Conservation (phyloP, 2,797 vertebrate genomes). For the Muscicapa striata region DNA sequence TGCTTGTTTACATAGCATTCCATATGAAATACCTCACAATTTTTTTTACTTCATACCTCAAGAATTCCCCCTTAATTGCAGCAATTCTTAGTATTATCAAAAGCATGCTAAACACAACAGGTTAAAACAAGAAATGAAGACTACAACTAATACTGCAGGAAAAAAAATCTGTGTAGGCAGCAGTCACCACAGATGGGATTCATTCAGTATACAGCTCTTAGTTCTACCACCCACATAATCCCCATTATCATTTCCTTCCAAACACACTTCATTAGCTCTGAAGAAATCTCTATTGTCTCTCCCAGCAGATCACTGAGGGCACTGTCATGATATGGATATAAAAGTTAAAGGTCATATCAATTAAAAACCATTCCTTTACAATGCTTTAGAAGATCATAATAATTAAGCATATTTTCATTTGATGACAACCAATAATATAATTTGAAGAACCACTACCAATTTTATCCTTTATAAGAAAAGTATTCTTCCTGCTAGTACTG, state of each 20-base stretch:
- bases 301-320: neutral
- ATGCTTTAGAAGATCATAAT: neutral
- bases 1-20: conserved; percentile 45
- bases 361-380: neutral
- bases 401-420: neutral
- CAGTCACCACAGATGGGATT: conserved; percentile 41
- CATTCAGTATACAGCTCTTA: conserved; percentile 24
- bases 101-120: conserved; percentile 52
- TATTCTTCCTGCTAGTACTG: neutral
- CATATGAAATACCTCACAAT: conserved; percentile 14
- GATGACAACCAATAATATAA: neutral
- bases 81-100: conserved; percentile 29
- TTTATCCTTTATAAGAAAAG: neutral
- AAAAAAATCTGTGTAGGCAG: conserved; percentile 39
- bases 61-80: conserved; percentile 37
- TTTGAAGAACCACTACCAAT: neutral
- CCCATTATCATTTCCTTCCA: conserved; percentile 27
- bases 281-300: neutral
- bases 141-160: conserved; percentile 37
- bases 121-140: conserved; percentile 63
- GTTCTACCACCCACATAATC: conserved; percentile 40
- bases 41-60: neutral
- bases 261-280: neutral
- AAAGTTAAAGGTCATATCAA: conserved; percentile 7
- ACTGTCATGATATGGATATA: neutral